A percentile compares a stretch with the other conserved stretches of the same genome.
Conservation (phyloP, 1,140 invertebrate genomes). For the Thaumatotibia leucotreta region DNA sequence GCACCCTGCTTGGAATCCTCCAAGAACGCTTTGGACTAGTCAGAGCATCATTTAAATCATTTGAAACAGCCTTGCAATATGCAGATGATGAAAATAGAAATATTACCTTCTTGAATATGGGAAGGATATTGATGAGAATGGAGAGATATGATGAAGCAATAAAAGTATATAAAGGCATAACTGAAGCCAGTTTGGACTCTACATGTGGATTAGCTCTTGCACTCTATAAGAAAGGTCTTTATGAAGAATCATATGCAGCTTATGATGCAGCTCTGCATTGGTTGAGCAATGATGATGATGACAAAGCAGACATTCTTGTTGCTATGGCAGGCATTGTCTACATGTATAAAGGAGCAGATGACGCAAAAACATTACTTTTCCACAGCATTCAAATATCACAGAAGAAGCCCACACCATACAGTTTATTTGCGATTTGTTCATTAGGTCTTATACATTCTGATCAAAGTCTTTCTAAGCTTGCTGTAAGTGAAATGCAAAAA, state of each 20-base stretch:
- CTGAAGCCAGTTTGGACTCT: constrained; percentile 82
- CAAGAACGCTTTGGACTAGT: constrained; percentile 85
- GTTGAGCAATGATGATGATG: constrained; percentile 80
- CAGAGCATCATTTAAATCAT: constrained; percentile 79
- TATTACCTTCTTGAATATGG: constrained; percentile 81
- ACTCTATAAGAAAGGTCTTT: constrained; percentile 83
- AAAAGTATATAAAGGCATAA: constrained; percentile 80
- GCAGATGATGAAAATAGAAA: constrained; percentile 76
- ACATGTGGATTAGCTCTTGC: constrained; percentile 87
- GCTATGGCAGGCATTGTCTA: constrained; percentile 91
- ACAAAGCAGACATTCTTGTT: constrained; percentile 85
- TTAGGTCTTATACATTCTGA: constrained; percentile 63
- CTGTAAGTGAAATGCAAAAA: constrained; percentile 56
- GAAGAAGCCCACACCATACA: constrained; percentile 58
- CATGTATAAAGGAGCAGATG: constrained; percentile 82
- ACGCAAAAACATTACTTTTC: constrained; percentile 87
- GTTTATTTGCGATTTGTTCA: constrained; percentile 65
- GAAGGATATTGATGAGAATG: constrained; percentile 79
- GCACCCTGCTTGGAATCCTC: constrained; percentile 87
- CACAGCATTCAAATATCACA: constrained; percentile 76
- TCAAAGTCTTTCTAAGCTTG: constrained; percentile 61
- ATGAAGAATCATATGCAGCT: constrained; percentile 84
- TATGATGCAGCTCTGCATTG: constrained; percentile 85
- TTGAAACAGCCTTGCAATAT: constrained; percentile 78
- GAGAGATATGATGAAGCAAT: constrained; percentile 82